Conservation (phyloP, 2,113 vertebrate species). For the Mystacornis crossleyi region DNA sequence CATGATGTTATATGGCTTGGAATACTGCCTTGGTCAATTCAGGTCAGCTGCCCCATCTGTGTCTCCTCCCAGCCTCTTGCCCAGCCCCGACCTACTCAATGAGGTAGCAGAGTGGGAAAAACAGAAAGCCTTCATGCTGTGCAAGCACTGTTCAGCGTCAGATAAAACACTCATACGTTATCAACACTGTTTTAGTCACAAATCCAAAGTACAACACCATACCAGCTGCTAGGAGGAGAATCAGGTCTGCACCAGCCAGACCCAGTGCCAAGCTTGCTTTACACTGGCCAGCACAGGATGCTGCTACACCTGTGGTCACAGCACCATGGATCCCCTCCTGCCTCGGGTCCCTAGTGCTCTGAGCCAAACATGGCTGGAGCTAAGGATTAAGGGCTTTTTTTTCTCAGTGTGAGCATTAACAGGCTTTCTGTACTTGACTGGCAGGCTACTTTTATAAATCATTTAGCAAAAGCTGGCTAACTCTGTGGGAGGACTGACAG, state of each 20-base stretch:
- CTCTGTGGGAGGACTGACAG: not conserved
- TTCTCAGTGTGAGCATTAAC: not conserved
- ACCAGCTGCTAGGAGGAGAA: not conserved
- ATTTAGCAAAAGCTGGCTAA: not conserved
- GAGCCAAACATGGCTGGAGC: not conserved
- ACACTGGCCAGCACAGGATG: fast-evolving
- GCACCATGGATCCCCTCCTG: not conserved
- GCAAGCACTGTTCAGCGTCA: not conserved
- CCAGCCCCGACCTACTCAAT: not conserved
- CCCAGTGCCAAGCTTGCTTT: not conserved
- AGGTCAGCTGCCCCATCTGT: not conserved
- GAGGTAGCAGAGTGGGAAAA: not conserved
- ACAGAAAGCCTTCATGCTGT: not conserved
- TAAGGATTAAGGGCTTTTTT: not conserved
- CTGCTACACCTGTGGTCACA: not conserved
- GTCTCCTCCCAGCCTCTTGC: not conserved
- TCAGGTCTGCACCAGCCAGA: not conserved
- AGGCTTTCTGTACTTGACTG: not conserved
- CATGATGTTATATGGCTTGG: not conserved
- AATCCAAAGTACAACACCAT: not conserved
- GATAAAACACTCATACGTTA: not conserved
- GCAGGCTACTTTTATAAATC: not conserved
- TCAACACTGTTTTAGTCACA: not conserved
- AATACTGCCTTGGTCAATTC: not conserved
- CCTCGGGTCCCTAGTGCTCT: not conserved